Base-by-base conservation (phyloP, 2,113 vertebrate genomes). In the Lagopus leucura region DNA sequence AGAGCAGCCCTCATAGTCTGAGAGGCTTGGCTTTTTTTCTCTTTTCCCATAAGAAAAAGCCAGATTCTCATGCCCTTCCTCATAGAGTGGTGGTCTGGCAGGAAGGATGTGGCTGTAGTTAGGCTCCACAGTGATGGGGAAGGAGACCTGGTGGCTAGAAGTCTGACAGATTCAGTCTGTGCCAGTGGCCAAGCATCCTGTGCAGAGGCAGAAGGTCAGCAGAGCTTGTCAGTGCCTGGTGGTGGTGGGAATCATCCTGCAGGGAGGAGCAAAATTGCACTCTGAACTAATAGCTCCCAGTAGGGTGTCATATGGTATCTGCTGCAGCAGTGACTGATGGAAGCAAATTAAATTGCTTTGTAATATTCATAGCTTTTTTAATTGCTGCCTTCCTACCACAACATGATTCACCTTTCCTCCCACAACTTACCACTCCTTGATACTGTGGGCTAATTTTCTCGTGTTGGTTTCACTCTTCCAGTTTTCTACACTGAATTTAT, bases 171-270 rank as follows among this genome's bases (percentile, higher is more conserved):
- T 28, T 30, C 2, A 13, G 6, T 0, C 0, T 21, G 4, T 16
- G 8, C 9, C 13, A 5, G 25, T 84, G 18, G 70, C 11, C 60
- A 78, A 14, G 11, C 48, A 34, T 47, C 11, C 65, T 19, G 3
- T 6, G 13, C 34, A 58, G 50, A 69, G 19, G 18, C 15, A 8
- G 10, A 2, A 4, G 5, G 10, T 58, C 57, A 63, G 61, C 22
- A 54, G 17, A 78, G 50, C 32, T 61, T 69, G 10, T 61, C 45
- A 42, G 34, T 50, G 43, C 42, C 52, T 63, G 0, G 2, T 1
- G 5, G 32, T 57, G 45, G 25, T 6, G 40, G 66, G 25, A 45
- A 28, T 25, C 0, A 0, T n/a, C 38, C 28, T 40, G 32, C 38
- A 30, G 11, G 5, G 36, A 17, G 3, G 6, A 4, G 66, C 57